Evolutionary conservation across 2,113 vertebrate species (phyloP).

Genomic region (Crotalus viridis): DNA sequence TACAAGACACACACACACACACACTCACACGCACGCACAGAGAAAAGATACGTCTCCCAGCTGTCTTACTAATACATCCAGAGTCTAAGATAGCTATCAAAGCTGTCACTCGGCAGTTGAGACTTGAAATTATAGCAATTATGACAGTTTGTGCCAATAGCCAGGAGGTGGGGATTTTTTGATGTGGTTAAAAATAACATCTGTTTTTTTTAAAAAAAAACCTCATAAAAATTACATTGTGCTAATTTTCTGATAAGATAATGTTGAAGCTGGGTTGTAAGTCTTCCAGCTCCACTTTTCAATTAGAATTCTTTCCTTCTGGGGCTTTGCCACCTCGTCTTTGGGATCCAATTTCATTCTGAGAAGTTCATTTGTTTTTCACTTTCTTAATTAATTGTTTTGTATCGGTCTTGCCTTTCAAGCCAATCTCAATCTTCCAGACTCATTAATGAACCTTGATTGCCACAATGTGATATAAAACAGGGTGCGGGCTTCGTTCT

Average conservation of each 20-base stretch:
- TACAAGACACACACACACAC: constrained; percentile 55
- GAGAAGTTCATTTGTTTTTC: constrained; percentile 76
- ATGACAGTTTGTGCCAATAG: constrained; percentile 81
- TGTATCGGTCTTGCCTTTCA: constrained; percentile 76
- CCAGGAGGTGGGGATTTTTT: constrained; percentile 77
- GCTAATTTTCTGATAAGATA: constrained; percentile 86
- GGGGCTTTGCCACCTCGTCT: constrained; percentile 71
- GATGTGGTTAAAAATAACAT: constrained; percentile 84
- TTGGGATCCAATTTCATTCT: constrained; percentile 68
- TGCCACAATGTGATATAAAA: constrained; percentile 61
- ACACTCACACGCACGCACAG: neutral
- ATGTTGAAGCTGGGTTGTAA: constrained; percentile 68
- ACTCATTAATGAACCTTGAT: constrained; percentile 70
- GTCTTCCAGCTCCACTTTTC: constrained; percentile 70
- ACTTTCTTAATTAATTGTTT: constrained; percentile 81
- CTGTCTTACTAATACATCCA: constrained; percentile 66
- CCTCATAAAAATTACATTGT: constrained; percentile 80
- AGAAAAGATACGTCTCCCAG: constrained; percentile 68
- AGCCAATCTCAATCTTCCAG: constrained; percentile 73
- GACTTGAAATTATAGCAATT: constrained; percentile 83
- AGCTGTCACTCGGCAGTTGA: constrained; percentile 70
- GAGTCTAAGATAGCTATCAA: constrained; percentile 75
- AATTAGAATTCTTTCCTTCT: constrained; percentile 76
- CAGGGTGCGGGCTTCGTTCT: constrained; percentile 56
- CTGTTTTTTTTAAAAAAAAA: constrained; percentile 57